These are phyloP conservation scores for Anguilla obscura DNA, from an alignment of 2,797 vertebrate genomes.

Conservation along the genomic window DNA sequence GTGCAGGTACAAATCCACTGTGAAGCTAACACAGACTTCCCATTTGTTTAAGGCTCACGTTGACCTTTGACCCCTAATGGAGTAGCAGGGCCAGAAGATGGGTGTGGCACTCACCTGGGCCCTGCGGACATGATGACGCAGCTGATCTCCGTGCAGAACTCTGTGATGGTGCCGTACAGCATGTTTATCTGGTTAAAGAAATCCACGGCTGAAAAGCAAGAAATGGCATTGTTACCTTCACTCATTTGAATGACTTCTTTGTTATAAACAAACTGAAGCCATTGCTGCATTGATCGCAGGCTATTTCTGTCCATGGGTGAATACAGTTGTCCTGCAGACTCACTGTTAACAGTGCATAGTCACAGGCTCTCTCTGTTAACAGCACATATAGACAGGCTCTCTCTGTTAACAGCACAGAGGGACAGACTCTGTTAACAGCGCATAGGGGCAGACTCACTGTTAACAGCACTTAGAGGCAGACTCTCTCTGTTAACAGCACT, in stretches of 20 bases:
- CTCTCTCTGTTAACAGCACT: too few species aligned
- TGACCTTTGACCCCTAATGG: neutral
- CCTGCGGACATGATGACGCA: constrained; percentile 81
- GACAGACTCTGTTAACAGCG: too few species aligned
- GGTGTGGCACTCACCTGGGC: constrained; percentile 71
- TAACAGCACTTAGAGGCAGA: too few species aligned
- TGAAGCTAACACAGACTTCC: neutral
- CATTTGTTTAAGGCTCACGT: neutral
- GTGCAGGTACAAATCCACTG: constrained; percentile 47
- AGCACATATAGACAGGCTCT: too few species aligned
- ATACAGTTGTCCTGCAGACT: constrained; percentile 19
- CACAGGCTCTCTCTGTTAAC: too few species aligned
- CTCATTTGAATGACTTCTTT: neutral
- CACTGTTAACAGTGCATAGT: constrained; percentile 79
- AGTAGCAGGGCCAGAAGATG: neutral
- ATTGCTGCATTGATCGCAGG: neutral
- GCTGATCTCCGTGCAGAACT: constrained; percentile 80
- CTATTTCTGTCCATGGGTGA: neutral
- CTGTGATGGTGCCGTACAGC: constrained; percentile 92
- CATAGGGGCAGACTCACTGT: too few species aligned
- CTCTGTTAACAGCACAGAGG: too few species aligned
- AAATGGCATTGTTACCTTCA: neutral
- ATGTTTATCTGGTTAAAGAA: constrained; percentile 98
- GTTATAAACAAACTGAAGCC: neutral
- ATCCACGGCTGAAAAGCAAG: constrained; percentile 70